These are phyloP conservation scores for Mus spicilegus DNA, from an alignment of 2,113 vertebrate genomes.

Conservation along the genomic window DNA sequence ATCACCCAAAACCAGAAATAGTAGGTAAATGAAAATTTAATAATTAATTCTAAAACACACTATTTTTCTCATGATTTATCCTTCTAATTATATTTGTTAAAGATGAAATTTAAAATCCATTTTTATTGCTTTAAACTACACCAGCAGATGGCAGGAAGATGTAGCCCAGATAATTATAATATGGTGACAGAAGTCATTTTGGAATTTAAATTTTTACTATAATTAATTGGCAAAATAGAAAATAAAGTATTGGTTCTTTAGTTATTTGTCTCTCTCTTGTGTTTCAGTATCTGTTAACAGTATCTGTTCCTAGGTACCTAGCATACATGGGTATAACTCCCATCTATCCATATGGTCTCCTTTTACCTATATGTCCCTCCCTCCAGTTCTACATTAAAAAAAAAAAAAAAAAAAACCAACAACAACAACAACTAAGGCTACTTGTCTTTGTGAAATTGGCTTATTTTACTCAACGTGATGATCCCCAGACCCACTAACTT, in stretches of 20 bases:
- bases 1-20: constrained; percentile 59
- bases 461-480: neutral
- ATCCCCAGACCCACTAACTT: neutral
- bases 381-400: neutral
- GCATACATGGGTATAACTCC: too few species aligned
- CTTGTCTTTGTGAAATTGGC: neutral
- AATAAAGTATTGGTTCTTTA: constrained; percentile 65
- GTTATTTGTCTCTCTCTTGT: constrained; percentile 38
- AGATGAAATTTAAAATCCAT: constrained; percentile 68
- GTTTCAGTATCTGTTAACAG: neutral
- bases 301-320: neutral
- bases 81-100: constrained; percentile 76
- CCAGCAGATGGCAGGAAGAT: constrained; percentile 76
- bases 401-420: neutral
- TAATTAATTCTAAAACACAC: constrained; percentile 70
- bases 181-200: constrained; percentile 76
- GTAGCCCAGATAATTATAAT: constrained; percentile 73
- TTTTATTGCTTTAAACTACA: constrained; percentile 75
- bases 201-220: constrained; percentile 74
- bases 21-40: constrained; percentile 65
- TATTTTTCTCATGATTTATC: constrained; percentile 66
- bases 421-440: neutral
- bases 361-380: neutral
- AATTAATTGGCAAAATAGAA: constrained; percentile 69
- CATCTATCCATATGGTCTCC: neutral